These are phyloP conservation scores for Syngnathus rostellatus DNA, from an alignment of 2,797 vertebrate genomes.

Conservation along the genomic window DNA sequence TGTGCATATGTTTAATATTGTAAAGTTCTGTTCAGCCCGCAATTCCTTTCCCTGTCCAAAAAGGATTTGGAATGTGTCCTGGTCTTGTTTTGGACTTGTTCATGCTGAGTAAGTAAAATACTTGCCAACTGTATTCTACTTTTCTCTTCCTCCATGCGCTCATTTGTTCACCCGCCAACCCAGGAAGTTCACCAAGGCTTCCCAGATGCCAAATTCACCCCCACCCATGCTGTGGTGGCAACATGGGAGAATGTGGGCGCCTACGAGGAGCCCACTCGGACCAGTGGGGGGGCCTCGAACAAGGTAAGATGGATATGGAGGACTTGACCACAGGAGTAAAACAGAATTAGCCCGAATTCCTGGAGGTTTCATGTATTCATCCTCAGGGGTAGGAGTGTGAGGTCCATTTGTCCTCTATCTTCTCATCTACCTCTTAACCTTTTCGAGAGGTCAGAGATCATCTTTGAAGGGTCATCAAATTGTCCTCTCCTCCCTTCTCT, in stretches of 20 bases:
- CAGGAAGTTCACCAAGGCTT: conserved; percentile 78
- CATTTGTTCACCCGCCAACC: conserved; percentile 33
- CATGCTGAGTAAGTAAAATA: background rate
- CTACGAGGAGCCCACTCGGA: conserved; percentile 71
- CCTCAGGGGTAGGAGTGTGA: conserved; percentile 21
- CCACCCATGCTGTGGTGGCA: conserved; percentile 75
- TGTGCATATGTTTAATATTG: background rate
- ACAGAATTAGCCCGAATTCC: conserved; percentile 34
- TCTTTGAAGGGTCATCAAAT: conserved; percentile 53
- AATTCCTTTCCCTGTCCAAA: background rate
- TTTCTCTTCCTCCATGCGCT: conserved; percentile 11
- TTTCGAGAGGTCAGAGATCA: conserved; percentile 45
- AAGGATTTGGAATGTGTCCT: background rate
- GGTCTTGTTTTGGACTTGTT: background rate
- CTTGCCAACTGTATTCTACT: background rate
- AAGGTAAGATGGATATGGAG: conserved; percentile 63
- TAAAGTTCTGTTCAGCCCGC: background rate
- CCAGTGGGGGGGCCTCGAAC: conserved; percentile 43
- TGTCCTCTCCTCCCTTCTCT: conserved; percentile 16
- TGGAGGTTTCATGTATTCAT: conserved; percentile 35
- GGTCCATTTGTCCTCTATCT: conserved; percentile 41
- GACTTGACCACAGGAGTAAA: background rate
- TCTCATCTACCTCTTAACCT: conserved; percentile 58
- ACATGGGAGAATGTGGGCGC: conserved; percentile 89
- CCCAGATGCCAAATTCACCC: conserved; percentile 68